Percentiles rank a stretch among this genome's conserved stretches.
phyloP scores from a whole-genome alignment of 2,113 vertebrate species.

The Piprites chloris region DNA sequence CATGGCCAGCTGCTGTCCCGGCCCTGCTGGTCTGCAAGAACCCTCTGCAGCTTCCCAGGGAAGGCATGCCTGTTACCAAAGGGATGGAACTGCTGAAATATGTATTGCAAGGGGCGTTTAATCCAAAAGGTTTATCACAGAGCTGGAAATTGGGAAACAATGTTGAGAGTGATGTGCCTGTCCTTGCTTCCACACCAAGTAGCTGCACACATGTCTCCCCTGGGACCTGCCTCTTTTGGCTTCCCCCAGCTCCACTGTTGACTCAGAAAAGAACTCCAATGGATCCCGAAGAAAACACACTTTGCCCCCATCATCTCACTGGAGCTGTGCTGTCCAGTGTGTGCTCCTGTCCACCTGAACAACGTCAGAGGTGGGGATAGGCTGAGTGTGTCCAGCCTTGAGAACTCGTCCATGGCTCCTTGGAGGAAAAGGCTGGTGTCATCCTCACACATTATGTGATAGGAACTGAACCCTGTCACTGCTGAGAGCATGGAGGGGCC shows the following conservation, averaged over 20 bases:
- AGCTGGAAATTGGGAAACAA: neutral
- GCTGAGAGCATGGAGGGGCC: neutral
- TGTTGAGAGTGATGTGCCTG: accelerated
- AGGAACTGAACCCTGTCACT: neutral
- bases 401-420: neutral
- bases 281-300: neutral
- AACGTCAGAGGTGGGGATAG: neutral
- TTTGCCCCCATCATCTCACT: accelerated
- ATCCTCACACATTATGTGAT: neutral
- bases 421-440: neutral
- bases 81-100: neutral
- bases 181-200: accelerated
- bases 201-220: accelerated
- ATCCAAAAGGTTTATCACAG: neutral
- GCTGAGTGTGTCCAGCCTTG: neutral
- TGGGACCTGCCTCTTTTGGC: neutral
- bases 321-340: neutral
- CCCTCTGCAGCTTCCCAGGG: neutral
- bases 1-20: accelerated
- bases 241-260: accelerated
- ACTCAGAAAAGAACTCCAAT: neutral
- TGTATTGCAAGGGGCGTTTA: accelerated
- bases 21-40: neutral
- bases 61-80: neutral
- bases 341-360: neutral